phyloP scores from a whole-genome alignment of 2,888 invertebrate species.

The Hydroisotoma schaefferi region DNA sequence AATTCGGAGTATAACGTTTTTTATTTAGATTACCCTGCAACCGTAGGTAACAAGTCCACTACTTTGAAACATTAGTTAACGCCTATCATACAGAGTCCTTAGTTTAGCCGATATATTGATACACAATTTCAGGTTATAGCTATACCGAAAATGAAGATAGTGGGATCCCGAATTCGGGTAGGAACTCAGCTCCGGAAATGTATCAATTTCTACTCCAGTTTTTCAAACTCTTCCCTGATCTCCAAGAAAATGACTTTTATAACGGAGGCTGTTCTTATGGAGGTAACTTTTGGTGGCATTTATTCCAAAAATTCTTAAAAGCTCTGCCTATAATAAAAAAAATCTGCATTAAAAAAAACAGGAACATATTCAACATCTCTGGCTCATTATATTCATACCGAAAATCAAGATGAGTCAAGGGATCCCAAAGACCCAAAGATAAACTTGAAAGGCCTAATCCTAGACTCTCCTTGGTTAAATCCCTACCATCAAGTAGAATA shows the following conservation, averaged over 20 bases:
- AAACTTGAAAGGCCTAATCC: constrained; percentile 58
- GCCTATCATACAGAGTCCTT: no score
- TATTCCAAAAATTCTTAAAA: no score
- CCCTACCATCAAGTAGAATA: constrained; percentile 50
- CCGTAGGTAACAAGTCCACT: constrained; percentile 51
- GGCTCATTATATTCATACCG: constrained; percentile 19
- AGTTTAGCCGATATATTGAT: not conserved
- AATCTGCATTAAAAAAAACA: no score
- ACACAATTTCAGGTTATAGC: constrained; percentile 24
- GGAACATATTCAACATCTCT: constrained; percentile 16
- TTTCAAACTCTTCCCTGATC: constrained; percentile 28
- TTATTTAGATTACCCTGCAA: constrained; percentile 54
- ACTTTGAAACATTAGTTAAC: no score
- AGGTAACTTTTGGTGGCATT: constrained; percentile 9
- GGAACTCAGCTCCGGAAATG: constrained; percentile 16
- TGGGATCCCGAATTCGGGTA: constrained; percentile 9
- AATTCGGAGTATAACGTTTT: constrained; percentile 52
- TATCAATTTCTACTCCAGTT: constrained; percentile 30
- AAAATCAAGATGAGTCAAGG: constrained; percentile 58
- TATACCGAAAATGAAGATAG: constrained; percentile 29
- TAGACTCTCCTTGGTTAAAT: constrained; percentile 49
- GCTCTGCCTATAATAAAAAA: no score
- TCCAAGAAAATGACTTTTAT: constrained; percentile 24
- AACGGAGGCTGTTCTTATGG: constrained; percentile 26
- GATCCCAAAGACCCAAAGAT: constrained; percentile 57